Evolutionary conservation across 2,113 vertebrate species (phyloP).

Genomic region (Mus pahari): DNA sequence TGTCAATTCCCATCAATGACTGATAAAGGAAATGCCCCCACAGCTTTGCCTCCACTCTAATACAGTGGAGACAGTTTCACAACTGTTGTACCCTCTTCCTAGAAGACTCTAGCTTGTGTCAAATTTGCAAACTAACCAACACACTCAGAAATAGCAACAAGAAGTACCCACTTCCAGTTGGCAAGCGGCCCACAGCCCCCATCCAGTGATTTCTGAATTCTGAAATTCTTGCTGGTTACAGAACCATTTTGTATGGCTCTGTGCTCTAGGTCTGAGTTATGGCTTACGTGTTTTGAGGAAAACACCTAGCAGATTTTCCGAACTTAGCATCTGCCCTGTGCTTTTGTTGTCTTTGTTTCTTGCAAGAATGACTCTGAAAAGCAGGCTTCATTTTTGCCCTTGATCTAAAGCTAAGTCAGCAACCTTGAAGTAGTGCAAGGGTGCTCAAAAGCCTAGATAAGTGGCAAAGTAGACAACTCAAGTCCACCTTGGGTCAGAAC

Average conservation of each 20-base stretch:
- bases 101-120: not conserved
- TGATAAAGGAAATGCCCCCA: not conserved
- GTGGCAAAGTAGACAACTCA: not conserved
- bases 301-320: not conserved
- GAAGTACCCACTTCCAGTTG: not conserved
- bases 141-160: not conserved
- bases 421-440: rapidly evolving
- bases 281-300: not conserved
- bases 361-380: not conserved
- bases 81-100: not conserved
- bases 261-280: not conserved
- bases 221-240: not conserved
- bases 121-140: not conserved
- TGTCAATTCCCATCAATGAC: not conserved
- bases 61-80: not conserved
- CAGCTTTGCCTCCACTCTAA: too few relatives aligned
- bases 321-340: too few relatives aligned
- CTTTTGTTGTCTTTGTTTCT: not conserved
- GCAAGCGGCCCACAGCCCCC: not conserved
- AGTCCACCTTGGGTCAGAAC: not conserved
- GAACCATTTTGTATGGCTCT: not conserved
- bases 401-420: not conserved
- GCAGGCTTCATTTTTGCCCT: not conserved
- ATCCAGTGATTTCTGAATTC: not conserved
- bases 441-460: not conserved